These are phyloP conservation scores for Mimumesa dahlbomi DNA, from an alignment of 2,888 invertebrate genomes.

Conservation along the genomic window DNA sequence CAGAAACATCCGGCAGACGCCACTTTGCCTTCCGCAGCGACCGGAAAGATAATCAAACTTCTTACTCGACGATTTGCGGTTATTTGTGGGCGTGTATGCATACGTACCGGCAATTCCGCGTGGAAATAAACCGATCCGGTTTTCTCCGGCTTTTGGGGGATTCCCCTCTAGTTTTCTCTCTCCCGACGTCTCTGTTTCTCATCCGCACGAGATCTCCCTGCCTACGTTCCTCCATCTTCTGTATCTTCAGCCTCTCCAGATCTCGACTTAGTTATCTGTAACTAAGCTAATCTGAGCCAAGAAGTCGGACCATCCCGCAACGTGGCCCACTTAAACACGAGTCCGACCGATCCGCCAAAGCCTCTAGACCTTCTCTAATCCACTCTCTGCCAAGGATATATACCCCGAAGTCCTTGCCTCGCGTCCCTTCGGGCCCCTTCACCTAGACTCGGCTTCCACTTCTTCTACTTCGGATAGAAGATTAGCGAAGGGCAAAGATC, in stretches of 20 bases:
- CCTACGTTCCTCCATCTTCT: constrained; percentile 42
- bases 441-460: constrained; percentile 16
- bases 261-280: constrained; percentile 74
- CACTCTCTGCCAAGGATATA: constrained; percentile 61
- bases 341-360: constrained; percentile 74
- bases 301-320: constrained; percentile 69
- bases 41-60: constrained; percentile 69
- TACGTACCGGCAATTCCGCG: constrained; percentile 10
- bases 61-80: constrained; percentile 50
- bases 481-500: constrained; percentile 47
- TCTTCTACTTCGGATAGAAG: constrained; percentile 21
- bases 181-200: constrained; percentile 11
- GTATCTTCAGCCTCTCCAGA: constrained; percentile 61
- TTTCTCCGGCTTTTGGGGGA: constrained; percentile 30
- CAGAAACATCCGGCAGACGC: constrained; percentile 42
- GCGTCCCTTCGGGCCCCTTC: constrained; percentile 19
- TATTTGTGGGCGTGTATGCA: constrained; percentile 19
- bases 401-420: constrained; percentile 41
- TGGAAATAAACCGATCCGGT: constrained; percentile 28
- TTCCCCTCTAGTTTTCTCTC: constrained; percentile 18
- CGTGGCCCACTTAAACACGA: constrained; percentile 72
- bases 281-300: constrained; percentile 76
- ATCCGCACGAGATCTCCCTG: constrained; percentile 22
- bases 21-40: constrained; percentile 48
- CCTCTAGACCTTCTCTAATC: constrained; percentile 72